Conservation (phyloP, 1,140 invertebrate genomes). For the Aphaenogaster ashmeadi region DNA sequence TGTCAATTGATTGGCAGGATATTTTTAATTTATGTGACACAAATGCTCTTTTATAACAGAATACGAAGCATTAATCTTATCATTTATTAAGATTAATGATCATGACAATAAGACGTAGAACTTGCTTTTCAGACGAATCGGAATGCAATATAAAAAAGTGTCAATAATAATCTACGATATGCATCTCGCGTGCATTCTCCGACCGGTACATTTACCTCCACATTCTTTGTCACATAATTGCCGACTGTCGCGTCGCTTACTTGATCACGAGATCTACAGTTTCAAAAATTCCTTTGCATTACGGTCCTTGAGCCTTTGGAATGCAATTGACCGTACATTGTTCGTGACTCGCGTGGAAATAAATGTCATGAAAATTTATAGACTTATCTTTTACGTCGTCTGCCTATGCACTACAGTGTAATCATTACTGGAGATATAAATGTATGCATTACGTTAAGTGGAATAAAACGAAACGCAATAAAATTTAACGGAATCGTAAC, state of each 20-base stretch:
- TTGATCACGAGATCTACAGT: slow-evolving; percentile 55
- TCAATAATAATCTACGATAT: slow-evolving; percentile 47
- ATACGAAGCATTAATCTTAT: slow-evolving; percentile 22
- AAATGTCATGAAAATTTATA: slow-evolving; percentile 53
- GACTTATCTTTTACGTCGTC: neutral
- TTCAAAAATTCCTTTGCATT: slow-evolving; percentile 50
- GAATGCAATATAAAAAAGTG: slow-evolving; percentile 24
- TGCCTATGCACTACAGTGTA: neutral
- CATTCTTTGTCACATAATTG: slow-evolving; percentile 53
- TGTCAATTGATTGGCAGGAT: neutral
- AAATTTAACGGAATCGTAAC: neutral
- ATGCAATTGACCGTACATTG: slow-evolving; percentile 75
- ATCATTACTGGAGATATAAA: neutral
- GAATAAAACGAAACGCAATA: slow-evolving; percentile 6
- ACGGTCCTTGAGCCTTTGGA: slow-evolving; percentile 77
- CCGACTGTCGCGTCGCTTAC: neutral
- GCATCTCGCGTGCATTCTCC: slow-evolving; percentile 26
- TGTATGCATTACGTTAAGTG: neutral
- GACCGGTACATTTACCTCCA: neutral
- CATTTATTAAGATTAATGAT: neutral
- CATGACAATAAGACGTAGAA: slow-evolving; percentile 26
- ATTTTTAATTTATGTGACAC: neutral
- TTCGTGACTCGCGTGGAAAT: slow-evolving; percentile 62
- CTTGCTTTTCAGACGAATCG: slow-evolving; percentile 8
- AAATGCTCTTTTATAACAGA: neutral